Evolutionary conservation across 2,888 invertebrate species (phyloP).

Genomic region (Hipparchia semele): DNA sequence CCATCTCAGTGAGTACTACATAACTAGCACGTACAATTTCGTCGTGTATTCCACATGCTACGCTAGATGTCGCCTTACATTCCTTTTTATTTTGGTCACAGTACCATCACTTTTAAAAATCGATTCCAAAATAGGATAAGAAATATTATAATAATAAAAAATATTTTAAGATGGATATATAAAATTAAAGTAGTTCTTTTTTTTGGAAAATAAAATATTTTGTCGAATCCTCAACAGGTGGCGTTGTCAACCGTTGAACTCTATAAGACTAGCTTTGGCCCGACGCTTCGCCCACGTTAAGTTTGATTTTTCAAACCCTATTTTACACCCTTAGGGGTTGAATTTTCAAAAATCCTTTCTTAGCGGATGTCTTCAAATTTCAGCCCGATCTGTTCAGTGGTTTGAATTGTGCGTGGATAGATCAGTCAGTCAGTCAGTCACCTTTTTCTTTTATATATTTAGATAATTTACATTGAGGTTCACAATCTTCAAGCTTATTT

Average conservation of each 20-base stretch:
- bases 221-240: conserved; percentile 3
- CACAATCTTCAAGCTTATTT: too few relatives aligned
- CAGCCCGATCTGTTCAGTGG: too few relatives aligned
- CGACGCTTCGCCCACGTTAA: too few relatives aligned
- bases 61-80: conserved; percentile 30
- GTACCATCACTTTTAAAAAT: not conserved
- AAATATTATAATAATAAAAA: not conserved
- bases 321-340: too few relatives aligned
- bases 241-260: not conserved
- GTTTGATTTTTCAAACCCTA: too few relatives aligned
- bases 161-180: not conserved
- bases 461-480: too few relatives aligned
- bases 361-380: too few relatives aligned
- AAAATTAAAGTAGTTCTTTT: not conserved
- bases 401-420: too few relatives aligned
- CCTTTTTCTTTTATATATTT: too few relatives aligned
- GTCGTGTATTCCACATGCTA: not conserved
- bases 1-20: not conserved
- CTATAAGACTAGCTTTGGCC: too few relatives aligned
- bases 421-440: too few relatives aligned
- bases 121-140: not conserved
- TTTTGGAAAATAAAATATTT: not conserved
- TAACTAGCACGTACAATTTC: not conserved
- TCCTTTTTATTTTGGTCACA: not conserved
- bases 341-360: too few relatives aligned